These are phyloP conservation scores for Oligia strigilis DNA, from an alignment of 2,888 invertebrate species.

Conservation along the genomic window DNA sequence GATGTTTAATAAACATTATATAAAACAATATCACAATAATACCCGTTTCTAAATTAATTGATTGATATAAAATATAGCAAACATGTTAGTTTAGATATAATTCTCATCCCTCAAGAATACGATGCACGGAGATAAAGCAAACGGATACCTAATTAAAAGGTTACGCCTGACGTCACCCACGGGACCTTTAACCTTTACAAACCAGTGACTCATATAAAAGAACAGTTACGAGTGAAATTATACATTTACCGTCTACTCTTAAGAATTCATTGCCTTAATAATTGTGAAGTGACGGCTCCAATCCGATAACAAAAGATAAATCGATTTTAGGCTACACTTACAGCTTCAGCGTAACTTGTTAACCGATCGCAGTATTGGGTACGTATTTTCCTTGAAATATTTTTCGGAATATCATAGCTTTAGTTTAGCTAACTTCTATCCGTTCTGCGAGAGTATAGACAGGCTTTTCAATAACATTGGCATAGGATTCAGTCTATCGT, in stretches of 20 bases:
- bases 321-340: conserved; percentile 15
- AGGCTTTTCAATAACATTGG: conserved; percentile 22
- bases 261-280: conserved; percentile 37
- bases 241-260: conserved; percentile 62
- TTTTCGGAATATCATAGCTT: conserved; percentile 19
- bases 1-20: conserved; percentile 34
- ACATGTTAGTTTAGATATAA: not conserved
- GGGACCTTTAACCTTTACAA: conserved; percentile 68
- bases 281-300: conserved; percentile 5
- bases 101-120: conserved; percentile 6
- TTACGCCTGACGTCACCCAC: conserved; percentile 70
- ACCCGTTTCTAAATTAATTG: conserved; percentile 1
- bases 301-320: conserved; percentile 15
- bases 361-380: not conserved
- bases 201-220: conserved; percentile 66
- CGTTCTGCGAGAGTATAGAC: conserved; percentile 1
- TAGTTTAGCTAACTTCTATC: not conserved
- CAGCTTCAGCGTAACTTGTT: conserved; percentile 2
- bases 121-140: not conserved
- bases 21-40: conserved; percentile 7
- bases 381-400: conserved; percentile 28
- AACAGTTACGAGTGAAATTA: conserved; percentile 52
- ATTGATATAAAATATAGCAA: not conserved
- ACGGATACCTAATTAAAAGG: conserved; percentile 61
- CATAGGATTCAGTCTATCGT: conserved; percentile 31